These are phyloP conservation scores for Cyrtonyx montezumae DNA, from an alignment of 2,113 vertebrate species.

Conservation along the genomic window DNA sequence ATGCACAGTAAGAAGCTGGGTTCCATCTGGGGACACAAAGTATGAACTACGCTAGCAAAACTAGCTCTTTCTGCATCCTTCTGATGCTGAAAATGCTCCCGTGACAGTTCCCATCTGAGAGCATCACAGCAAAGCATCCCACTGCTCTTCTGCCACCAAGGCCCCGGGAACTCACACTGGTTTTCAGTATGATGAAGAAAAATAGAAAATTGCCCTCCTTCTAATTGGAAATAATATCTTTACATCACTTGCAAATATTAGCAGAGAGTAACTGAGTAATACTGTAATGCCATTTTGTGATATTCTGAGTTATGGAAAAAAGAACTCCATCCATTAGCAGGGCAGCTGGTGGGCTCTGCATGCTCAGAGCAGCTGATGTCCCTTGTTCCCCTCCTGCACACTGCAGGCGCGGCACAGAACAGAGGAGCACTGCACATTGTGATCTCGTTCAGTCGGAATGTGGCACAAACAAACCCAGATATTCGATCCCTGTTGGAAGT, in stretches of 20 bases:
- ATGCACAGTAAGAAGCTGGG: not conserved
- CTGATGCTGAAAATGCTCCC: accelerated
- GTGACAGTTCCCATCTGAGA: not conserved
- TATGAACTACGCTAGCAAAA: not conserved
- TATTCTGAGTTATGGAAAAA: not conserved
- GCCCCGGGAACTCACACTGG: not conserved
- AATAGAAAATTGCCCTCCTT: not conserved
- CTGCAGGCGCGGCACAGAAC: not conserved
- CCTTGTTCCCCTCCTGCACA: not conserved
- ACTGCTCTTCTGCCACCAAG: not conserved
- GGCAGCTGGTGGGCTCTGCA: not conserved
- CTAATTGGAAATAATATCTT: not conserved
- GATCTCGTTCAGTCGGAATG: not conserved
- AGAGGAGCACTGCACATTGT: not conserved
- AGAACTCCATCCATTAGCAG: not conserved
- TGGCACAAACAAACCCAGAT: not conserved
- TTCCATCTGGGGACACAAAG: not conserved
- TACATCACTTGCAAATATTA: not conserved
- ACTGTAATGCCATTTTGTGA: not conserved
- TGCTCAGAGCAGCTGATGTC: not conserved
- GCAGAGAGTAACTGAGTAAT: not conserved
- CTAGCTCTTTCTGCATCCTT: not conserved
- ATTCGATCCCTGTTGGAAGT: not conserved
- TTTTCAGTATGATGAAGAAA: not conserved
- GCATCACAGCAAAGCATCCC: not conserved